A percentile compares a stretch with the other conserved stretches of the same genome.
phyloP scores from a whole-genome alignment of 2,113 vertebrate genomes.

The Cromileptes altivelis region DNA sequence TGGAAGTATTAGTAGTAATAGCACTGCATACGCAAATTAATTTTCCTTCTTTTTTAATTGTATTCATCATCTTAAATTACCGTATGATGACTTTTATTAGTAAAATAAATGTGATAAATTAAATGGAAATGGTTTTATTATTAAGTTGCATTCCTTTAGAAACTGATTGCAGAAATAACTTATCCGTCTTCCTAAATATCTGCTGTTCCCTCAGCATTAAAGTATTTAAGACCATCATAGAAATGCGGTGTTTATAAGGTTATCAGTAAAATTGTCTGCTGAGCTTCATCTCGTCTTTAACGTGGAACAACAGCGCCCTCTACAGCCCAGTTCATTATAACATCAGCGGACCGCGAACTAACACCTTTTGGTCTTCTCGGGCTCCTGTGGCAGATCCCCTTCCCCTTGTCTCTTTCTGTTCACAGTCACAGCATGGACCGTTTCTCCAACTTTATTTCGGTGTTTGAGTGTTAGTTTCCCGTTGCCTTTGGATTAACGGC shows the following conservation, averaged over 20 bases:
- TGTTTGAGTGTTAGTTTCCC: constrained; percentile 51
- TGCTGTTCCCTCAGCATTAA: not conserved
- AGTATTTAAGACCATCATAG: not conserved
- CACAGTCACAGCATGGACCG: constrained; percentile 62
- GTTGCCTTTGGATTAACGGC: constrained; percentile 4
- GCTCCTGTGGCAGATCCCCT: constrained; percentile 58
- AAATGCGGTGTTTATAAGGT: not conserved
- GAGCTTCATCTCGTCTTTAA: not conserved
- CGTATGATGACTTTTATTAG: not conserved
- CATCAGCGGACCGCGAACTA: rapidly evolving
- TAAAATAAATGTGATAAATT: not conserved
- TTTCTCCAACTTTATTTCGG: constrained; percentile 67
- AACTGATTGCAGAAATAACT: not conserved
- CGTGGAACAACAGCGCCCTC: constrained; percentile 50
- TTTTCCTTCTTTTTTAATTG: not conserved
- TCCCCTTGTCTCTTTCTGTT: constrained; percentile 26
- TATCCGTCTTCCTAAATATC: not conserved
- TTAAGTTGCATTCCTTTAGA: not conserved
- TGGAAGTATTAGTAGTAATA: no score
- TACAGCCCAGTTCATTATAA: not conserved
- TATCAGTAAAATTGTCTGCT: not conserved
- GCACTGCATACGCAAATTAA: not conserved
- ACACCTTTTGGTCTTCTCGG: constrained; percentile 4
- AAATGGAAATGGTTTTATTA: not conserved
- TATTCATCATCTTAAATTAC: not conserved